These are phyloP conservation scores for Petrosia ficiformis DNA, from an alignment of 37 sponge, comb jelly and placozoan species.

Conservation along the genomic window DNA sequence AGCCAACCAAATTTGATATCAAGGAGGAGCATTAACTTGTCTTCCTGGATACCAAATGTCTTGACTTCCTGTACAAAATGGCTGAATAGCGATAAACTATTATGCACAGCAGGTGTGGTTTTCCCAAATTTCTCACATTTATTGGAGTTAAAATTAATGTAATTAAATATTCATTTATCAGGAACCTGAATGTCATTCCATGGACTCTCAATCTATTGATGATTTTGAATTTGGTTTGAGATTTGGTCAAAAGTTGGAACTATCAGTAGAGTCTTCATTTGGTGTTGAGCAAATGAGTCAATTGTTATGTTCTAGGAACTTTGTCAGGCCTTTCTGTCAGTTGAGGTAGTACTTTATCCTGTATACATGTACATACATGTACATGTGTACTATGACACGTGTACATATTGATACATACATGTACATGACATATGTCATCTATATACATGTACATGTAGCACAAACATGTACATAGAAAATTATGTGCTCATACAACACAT, in stretches of 20 bases:
- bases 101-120: no score
- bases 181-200: neutral
- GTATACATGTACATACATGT: neutral
- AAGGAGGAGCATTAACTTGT: no score
- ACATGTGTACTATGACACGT: neutral
- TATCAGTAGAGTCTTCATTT: constrained; percentile 31
- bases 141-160: neutral
- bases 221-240: constrained; percentile 19
- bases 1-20: no score
- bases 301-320: constrained; percentile 9
- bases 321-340: constrained; percentile 40
- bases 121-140: no score
- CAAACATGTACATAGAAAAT: no score
- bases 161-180: neutral
- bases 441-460: no score
- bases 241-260: constrained; percentile 30
- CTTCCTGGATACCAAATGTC: no score
- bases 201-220: neutral
- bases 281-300: constrained; percentile 21
- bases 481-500: no score
- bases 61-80: no score
- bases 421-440: constrained; percentile 3
- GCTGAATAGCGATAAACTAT: no score
- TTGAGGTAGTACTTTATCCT: constrained; percentile 45
- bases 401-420: neutral